These are phyloP conservation scores for Beris morrisii DNA, from an alignment of 2,888 invertebrate genomes.

Conservation along the genomic window DNA sequence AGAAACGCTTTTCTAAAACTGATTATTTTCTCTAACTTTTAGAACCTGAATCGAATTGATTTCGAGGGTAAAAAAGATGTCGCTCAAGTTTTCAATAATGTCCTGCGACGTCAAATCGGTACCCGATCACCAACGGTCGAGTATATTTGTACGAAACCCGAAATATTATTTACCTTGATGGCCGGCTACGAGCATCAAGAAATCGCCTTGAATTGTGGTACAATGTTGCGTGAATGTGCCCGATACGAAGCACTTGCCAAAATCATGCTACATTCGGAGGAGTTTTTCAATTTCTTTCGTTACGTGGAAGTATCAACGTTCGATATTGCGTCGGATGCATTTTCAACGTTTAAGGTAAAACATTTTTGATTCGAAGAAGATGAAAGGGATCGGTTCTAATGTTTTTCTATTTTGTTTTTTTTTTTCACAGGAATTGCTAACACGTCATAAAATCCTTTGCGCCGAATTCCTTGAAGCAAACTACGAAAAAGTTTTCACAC, in stretches of 20 bases:
- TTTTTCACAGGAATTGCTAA: constrained; percentile 78
- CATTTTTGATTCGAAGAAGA: constrained; percentile 9
- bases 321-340: constrained; percentile 99
- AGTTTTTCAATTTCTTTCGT: constrained; percentile 99
- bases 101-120: constrained; percentile 96
- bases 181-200: constrained; percentile 98
- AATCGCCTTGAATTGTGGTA: constrained; percentile 98
- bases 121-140: constrained; percentile 97
- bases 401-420: constrained; percentile 33
- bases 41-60: constrained; percentile 75
- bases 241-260: constrained; percentile 97
- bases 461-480: constrained; percentile 98
- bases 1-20: not conserved
- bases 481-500: constrained; percentile 97
- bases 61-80: constrained; percentile 98
- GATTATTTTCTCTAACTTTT: constrained; percentile 36
- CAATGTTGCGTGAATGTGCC: constrained; percentile 98
- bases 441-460: constrained; percentile 92
- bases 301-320: constrained; percentile 99
- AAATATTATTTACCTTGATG: constrained; percentile 95
- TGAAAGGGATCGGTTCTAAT: constrained; percentile 1
- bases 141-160: constrained; percentile 96
- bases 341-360: constrained; percentile 97
- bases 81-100: constrained; percentile 98
- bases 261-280: constrained; percentile 96